Percentiles rank a stretch among this genome's conserved stretches.
phyloP scores from a whole-genome alignment of 2,797 vertebrate genomes.

The Trichosurus vulpecula region DNA sequence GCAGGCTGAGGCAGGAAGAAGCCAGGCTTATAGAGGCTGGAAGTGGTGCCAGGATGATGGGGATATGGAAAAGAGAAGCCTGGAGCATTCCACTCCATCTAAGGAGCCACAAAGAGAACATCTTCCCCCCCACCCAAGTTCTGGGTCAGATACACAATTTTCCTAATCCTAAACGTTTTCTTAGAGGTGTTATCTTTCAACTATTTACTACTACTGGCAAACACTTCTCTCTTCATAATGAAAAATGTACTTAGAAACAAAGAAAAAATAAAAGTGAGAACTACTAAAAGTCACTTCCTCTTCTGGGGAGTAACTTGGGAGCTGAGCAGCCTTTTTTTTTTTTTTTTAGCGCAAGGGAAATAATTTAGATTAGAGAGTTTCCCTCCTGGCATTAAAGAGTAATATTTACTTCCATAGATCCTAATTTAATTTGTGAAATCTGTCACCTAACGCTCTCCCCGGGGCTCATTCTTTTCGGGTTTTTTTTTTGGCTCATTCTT shows the following conservation, averaged over 20 bases:
- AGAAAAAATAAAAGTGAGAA: constrained; percentile 2
- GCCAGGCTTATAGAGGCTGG: not conserved
- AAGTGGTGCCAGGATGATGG: not conserved
- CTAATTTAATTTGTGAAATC: constrained; percentile 14
- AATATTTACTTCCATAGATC: not conserved
- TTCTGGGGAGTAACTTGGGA: not conserved
- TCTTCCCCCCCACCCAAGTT: accelerated
- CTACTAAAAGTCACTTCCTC: not conserved
- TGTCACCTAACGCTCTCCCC: not conserved
- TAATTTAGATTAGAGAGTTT: constrained; percentile 41
- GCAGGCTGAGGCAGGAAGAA: not conserved
- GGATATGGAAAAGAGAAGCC: not conserved
- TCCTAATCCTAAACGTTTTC: not conserved
- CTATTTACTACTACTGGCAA: not conserved
- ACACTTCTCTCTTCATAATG: constrained; percentile 39
- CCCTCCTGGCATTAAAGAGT: not conserved
- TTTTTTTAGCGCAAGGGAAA: not conserved
- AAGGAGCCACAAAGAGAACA: not conserved
- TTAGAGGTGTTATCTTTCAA: not conserved
- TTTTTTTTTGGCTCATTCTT: not conserved
- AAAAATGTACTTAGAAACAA: not conserved
- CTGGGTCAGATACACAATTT: not conserved
- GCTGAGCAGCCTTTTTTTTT: not conserved
- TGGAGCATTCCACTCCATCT: not conserved
- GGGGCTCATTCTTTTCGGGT: not conserved